These are phyloP conservation scores for Drosophila phalerata DNA, from an alignment of 2,888 invertebrate genomes.

Conservation along the genomic window DNA sequence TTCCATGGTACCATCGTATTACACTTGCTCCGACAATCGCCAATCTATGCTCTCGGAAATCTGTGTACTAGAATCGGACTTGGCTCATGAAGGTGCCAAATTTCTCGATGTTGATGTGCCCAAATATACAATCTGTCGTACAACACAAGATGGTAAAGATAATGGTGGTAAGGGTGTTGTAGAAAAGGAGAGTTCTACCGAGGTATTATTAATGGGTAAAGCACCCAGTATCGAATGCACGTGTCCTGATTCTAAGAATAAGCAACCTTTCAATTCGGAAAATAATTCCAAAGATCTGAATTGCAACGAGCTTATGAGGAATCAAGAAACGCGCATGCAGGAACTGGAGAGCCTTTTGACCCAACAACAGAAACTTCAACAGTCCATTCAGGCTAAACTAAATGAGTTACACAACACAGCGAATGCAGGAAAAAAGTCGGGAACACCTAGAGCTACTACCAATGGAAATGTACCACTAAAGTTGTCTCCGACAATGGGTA, in stretches of 20 bases:
- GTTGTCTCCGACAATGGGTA: conserved; percentile 15
- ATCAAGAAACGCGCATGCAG: conserved; percentile 40
- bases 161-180: not conserved
- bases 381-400: conserved; percentile 56
- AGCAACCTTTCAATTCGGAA: not conserved
- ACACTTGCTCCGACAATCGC: not conserved
- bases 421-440: not conserved
- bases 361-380: conserved; percentile 53
- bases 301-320: conserved; percentile 4
- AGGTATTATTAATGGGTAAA: conserved; percentile 41
- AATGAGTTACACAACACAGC: conserved; percentile 38
- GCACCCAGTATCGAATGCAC: not conserved
- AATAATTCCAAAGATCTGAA: not conserved
- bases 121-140: conserved; percentile 41
- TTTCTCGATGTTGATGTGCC: conserved; percentile 54
- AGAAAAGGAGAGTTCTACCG: conserved; percentile 16
- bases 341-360: conserved; percentile 53
- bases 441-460: not conserved
- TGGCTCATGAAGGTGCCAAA: conserved; percentile 42
- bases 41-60: conserved; percentile 40
- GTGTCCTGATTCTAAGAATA: not conserved
- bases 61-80: conserved; percentile 55
- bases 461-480: not conserved
- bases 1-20: conserved; percentile 38
- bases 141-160: not conserved